Percentiles rank a stretch among this genome's conserved stretches.
phyloP scores from a whole-genome alignment of 1,140 invertebrate genomes.

The Neodiprion lecontei region DNA sequence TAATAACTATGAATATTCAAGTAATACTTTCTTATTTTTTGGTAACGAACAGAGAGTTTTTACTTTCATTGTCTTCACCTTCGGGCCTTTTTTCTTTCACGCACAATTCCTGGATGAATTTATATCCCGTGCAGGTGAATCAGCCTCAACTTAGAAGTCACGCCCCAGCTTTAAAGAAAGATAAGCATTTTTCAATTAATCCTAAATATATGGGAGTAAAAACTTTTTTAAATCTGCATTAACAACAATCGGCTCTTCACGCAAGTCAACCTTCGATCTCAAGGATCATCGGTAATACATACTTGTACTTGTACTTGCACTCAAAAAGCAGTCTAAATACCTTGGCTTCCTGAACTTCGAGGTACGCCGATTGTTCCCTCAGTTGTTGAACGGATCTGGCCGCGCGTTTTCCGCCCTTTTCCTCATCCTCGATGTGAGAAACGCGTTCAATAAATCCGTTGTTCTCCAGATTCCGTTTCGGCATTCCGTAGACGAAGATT shows the following conservation, averaged over 20 bases:
- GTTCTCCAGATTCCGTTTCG: not conserved
- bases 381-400: conserved; percentile 14
- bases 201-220: no score
- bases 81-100: no score
- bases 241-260: no score
- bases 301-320: conserved; percentile 27
- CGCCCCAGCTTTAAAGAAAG: no score
- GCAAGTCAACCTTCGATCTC: no score
- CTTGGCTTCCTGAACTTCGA: conserved; percentile 42
- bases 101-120: no score
- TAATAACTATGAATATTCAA: not conserved
- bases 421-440: not conserved
- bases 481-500: conserved; percentile 9
- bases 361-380: conserved; percentile 26
- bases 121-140: no score
- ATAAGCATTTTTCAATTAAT: no score
- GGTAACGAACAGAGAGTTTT: not conserved
- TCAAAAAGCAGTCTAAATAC: conserved; percentile 54
- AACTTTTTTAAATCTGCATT: no score
- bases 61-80: no score
- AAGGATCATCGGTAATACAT: no score
- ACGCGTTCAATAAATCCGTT: not conserved
- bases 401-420: not conserved
- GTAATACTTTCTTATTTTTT: not conserved
- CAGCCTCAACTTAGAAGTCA: no score